Base-by-base conservation (phyloP, 1,140 invertebrate species). In the Halictus rubicundus region DNA sequence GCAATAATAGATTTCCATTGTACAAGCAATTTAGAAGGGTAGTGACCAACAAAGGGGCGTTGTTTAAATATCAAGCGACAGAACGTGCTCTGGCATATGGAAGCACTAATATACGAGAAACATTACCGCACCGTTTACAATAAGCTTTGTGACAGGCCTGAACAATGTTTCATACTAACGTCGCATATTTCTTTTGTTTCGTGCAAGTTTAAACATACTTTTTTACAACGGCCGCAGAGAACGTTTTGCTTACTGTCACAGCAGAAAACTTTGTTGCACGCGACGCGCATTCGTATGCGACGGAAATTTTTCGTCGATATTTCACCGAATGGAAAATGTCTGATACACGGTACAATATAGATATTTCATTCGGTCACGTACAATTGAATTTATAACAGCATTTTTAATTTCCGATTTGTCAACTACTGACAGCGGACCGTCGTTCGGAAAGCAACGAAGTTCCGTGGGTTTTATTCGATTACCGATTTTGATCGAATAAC, bases 1-100 rank as follows among this genome's bases (percentile, higher is more conserved):
- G 52, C 19, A 54, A 8, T 54, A 21, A 54, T 54, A 54, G 5
- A 21, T 54, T 54, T 9, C 19, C 6, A 57, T 57, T 19, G 21
- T 57, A 9, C 7, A 9, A 9, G 54, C 54, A 57, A n/a, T 57
- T 57, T n/a, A n/a, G 19, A 21, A n/a, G 19, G 19, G 19, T 7
- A n/a, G 54, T 57, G 54, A 57, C 21, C n/a, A n/a, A 0, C 21
- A 9, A 57, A n/a, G 19, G 8, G 8, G 21, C 54, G 9, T 9
- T 57, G n/a, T n/a, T 57, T n/a, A 57, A 57, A 57, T 57, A 57
- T 57, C 54, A 57, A 57, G 54, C n/a, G n/a, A n/a, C 54, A 57
- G 54, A 57, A 57, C 54, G 21, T 57, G 54, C 21, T 0, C 19
- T 23, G 54, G 54, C n/a, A 57, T 57, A n/a, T 57, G n/a, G 21